Conservation (phyloP, 2,888 invertebrate genomes). For the Xestia c-nigrum region DNA sequence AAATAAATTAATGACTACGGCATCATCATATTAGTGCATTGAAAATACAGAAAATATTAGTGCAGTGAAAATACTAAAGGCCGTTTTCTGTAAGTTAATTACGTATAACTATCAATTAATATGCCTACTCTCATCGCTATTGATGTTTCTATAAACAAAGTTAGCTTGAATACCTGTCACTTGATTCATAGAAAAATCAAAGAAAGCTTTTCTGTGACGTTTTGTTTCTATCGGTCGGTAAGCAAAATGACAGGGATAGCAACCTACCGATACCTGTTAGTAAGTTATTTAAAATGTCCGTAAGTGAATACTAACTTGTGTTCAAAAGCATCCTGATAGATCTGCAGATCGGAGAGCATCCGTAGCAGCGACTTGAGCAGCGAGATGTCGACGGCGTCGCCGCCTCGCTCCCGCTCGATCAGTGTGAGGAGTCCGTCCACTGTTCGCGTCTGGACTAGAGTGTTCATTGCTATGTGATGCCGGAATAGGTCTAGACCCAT, state of each 20-base stretch:
- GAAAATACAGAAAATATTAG: background rate
- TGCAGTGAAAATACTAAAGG: background rate
- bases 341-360: conserved; percentile 99
- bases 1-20: too few species aligned
- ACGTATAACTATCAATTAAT: too few species aligned
- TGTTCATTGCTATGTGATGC: conserved; percentile 97
- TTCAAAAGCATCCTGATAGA: conserved; percentile 97
- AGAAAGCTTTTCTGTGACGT: too few species aligned
- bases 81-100: too few species aligned
- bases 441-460: conserved; percentile 97
- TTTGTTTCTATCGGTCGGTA: too few species aligned
- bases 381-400: conserved; percentile 97
- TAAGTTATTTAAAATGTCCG: too few species aligned
- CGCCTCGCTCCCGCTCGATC: conserved; percentile 98
- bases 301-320: conserved; percentile 90
- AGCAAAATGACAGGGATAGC: too few species aligned
- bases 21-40: background rate
- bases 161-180: too few species aligned
- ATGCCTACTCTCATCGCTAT: too few species aligned
- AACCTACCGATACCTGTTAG: too few species aligned
- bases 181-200: too few species aligned
- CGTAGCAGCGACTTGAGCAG: conserved; percentile 97
- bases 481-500: conserved; percentile 99
- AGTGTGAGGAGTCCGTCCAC: conserved; percentile 98
- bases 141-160: too few species aligned